These are phyloP conservation scores for Onychostruthus taczanowskii DNA, from an alignment of 2,113 vertebrate genomes.

Conservation along the genomic window DNA sequence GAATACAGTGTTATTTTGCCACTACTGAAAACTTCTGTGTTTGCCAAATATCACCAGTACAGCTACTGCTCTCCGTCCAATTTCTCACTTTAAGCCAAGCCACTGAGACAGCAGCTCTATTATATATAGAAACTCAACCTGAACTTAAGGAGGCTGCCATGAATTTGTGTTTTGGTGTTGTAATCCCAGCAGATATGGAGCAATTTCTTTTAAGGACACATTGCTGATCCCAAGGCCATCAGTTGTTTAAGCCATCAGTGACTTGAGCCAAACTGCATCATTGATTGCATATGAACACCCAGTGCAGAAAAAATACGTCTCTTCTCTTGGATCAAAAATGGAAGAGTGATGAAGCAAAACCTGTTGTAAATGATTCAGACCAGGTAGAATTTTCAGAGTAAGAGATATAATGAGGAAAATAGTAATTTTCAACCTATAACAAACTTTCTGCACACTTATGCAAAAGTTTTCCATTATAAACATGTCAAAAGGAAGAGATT, in stretches of 20 bases:
- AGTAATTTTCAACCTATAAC: neutral
- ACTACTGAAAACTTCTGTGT: neutral
- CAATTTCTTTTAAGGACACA: neutral
- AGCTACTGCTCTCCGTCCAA: neutral
- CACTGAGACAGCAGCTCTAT: neutral
- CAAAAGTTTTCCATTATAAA: neutral
- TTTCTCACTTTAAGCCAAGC: neutral
- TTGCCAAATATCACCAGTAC: neutral
- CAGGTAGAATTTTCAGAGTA: neutral
- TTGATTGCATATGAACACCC: neutral
- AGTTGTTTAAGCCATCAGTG: neutral
- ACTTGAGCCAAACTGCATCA: neutral
- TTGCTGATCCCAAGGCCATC: neutral
- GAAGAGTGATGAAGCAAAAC: neutral
- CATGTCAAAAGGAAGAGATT: neutral
- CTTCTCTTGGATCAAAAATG: neutral
- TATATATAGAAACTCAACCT: neutral
- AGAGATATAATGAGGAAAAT: neutral
- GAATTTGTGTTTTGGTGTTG: neutral
- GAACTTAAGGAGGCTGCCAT: neutral
- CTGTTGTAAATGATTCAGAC: neutral
- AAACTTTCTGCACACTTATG: neutral
- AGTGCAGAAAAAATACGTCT: neutral
- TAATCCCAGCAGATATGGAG: neutral
- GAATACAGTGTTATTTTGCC: neutral